Conservation (phyloP, 2,888 invertebrate genomes). For the Trachelus tabidus region DNA sequence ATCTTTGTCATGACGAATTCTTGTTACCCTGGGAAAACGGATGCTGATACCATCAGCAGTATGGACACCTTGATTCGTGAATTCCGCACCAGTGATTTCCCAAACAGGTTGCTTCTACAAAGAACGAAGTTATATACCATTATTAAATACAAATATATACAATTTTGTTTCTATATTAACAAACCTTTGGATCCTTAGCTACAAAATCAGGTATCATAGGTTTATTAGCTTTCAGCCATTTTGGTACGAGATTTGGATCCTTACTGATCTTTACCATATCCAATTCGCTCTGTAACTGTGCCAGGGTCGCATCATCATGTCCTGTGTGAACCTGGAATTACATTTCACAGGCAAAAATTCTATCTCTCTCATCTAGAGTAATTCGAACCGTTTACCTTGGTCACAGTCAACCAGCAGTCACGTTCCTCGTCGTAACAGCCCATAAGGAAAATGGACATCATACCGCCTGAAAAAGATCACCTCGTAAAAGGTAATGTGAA, state of each 20-base stretch:
- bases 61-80: conserved; percentile 84
- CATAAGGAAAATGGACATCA: conserved; percentile 95
- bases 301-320: conserved; percentile 87
- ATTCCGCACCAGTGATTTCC: conserved; percentile 92
- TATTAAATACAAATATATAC: background rate
- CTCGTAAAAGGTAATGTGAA: background rate
- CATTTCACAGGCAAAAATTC: background rate
- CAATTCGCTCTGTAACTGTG: conserved; percentile 77
- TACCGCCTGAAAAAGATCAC: conserved; percentile 71
- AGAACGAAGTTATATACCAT: conserved; percentile 7
- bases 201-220: conserved; percentile 91
- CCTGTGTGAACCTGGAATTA: conserved; percentile 77
- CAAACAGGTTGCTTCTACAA: conserved; percentile 83
- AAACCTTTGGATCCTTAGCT: conserved; percentile 79
- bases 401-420: conserved; percentile 87
- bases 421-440: conserved; percentile 82
- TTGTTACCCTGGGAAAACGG: conserved; percentile 89
- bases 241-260: conserved; percentile 77
- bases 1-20: conserved; percentile 84
- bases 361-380: background rate
- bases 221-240: conserved; percentile 86
- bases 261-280: conserved; percentile 86
- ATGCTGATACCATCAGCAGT: conserved; percentile 95
- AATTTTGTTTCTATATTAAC: background rate
- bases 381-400: conserved; percentile 72